These are phyloP conservation scores for Sterrhoptilus dennistouni DNA, from an alignment of 2,113 vertebrate genomes.

Conservation along the genomic window DNA sequence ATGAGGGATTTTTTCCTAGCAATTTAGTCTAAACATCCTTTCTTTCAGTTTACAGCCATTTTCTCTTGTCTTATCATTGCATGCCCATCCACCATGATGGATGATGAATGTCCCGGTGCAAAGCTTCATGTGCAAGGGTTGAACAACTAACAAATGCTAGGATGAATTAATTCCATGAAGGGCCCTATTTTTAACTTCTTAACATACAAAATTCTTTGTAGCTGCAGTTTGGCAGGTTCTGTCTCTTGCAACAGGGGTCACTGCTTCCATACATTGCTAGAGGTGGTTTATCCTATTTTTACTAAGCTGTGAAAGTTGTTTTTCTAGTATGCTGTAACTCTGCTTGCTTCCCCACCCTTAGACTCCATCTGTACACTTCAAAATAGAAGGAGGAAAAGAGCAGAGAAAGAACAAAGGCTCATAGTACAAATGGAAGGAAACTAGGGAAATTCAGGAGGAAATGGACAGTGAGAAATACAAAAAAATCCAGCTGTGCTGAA, in stretches of 20 bases:
- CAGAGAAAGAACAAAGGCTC: constrained; percentile 66
- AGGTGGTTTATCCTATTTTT: background rate
- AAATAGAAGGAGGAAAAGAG: constrained; percentile 67
- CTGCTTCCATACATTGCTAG: background rate
- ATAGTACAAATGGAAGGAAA: constrained; percentile 67
- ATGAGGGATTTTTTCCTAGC: background rate
- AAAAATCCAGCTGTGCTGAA: constrained; percentile 50
- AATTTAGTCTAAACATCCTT: background rate
- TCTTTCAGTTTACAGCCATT: background rate
- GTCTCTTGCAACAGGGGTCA: background rate
- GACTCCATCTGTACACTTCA: background rate
- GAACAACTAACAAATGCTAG: background rate
- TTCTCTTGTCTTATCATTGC: background rate
- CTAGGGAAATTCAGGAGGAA: constrained; percentile 65
- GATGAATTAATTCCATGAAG: background rate
- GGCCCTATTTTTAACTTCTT: background rate
- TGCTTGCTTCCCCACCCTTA: background rate
- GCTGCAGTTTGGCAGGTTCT: background rate
- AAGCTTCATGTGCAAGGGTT: background rate
- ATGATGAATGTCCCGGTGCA: background rate
- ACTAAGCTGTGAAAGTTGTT: constrained; percentile 1
- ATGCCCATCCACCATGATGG: background rate
- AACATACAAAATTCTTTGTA: background rate
- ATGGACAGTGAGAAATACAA: constrained; percentile 60
- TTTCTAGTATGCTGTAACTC: background rate